Evolutionary conservation across 1,140 invertebrate genomes (phyloP).

Genomic region (Lethrus apterus): DNA sequence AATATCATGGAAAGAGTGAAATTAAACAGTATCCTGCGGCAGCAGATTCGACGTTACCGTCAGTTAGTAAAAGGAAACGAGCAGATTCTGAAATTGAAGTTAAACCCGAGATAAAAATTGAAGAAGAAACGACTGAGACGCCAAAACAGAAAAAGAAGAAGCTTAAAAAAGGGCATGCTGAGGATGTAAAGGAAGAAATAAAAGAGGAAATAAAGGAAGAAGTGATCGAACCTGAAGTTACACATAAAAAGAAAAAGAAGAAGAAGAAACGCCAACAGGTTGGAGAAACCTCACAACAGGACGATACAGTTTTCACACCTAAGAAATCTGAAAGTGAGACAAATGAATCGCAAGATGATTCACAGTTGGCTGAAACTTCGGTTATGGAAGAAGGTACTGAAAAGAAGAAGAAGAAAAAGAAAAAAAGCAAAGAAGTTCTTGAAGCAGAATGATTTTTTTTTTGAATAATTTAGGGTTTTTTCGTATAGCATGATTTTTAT

Average conservation of each 20-base stretch:
- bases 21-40: constrained; percentile 54
- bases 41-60: constrained; percentile 52
- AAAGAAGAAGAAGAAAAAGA: constrained; percentile 23
- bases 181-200: constrained; percentile 27
- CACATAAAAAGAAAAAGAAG: constrained; percentile 40
- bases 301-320: constrained; percentile 1
- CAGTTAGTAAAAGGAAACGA: constrained; percentile 44
- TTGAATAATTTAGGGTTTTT: background rate
- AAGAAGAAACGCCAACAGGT: constrained; percentile 33
- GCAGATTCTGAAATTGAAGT: constrained; percentile 41
- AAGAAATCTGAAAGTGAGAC: constrained; percentile 9
- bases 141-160: constrained; percentile 33
- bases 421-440: constrained; percentile 21
- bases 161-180: constrained; percentile 29
- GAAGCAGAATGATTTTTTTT: constrained; percentile 12
- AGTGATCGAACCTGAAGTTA: constrained; percentile 23
- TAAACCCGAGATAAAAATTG: constrained; percentile 31
- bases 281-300: constrained; percentile 19
- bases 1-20: constrained; percentile 72
- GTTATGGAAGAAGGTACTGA: constrained; percentile 12
- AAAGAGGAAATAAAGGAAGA: constrained; percentile 21
- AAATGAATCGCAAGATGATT: constrained; percentile 12
- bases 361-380: constrained; percentile 18
- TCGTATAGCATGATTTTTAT: background rate
- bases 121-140: constrained; percentile 17